phyloP scores from a whole-genome alignment of 2,113 vertebrate species.

The Pomatostomus ruficeps region DNA sequence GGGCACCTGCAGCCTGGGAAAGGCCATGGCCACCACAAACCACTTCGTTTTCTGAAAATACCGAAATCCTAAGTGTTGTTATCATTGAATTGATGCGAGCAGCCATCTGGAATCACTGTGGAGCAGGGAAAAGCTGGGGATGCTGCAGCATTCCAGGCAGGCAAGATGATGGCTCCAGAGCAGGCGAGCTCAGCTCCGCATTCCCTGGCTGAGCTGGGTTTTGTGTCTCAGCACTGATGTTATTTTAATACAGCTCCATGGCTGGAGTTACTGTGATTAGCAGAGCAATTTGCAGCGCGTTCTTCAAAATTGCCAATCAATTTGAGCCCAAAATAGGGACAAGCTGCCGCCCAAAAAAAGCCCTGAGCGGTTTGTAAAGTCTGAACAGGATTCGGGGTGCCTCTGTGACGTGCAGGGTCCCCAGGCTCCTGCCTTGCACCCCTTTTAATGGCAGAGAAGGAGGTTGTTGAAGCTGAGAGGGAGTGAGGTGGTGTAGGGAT shows the following conservation, averaged over 20 bases:
- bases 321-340: slow-evolving; percentile 24
- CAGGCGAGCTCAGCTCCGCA: background rate
- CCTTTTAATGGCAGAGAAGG: background rate
- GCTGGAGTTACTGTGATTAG: slow-evolving; percentile 46
- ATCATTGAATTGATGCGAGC: background rate
- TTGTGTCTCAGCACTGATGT: slow-evolving; percentile 5
- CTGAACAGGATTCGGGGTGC: background rate
- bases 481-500: background rate
- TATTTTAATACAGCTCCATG: slow-evolving; percentile 31
- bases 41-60: background rate
- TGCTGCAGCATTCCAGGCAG: background rate
- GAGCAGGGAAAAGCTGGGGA: background rate
- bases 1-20: background rate
- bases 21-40: background rate
- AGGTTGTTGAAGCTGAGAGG: background rate
- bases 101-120: background rate
- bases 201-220: background rate
- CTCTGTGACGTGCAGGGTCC: background rate
- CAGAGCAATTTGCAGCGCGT: slow-evolving; percentile 31
- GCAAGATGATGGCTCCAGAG: background rate
- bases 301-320: slow-evolving; percentile 48
- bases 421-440: background rate
- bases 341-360: background rate
- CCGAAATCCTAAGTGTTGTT: background rate
- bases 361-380: background rate